Conservation (phyloP, 1,140 invertebrate genomes). For the Sarcophaga bullata region DNA sequence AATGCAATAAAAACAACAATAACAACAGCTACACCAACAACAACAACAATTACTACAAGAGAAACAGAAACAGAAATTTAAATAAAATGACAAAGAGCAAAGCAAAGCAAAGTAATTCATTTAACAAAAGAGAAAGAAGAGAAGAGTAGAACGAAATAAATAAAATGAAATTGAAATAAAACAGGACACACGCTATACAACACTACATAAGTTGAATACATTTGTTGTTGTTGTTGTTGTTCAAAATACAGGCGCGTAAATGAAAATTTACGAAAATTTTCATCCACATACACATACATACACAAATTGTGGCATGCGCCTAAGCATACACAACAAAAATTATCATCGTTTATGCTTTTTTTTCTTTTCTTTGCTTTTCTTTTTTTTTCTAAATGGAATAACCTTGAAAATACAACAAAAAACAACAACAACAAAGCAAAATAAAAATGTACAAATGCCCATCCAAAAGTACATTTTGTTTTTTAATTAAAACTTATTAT, state of each 20-base stretch:
- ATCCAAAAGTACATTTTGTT: too few relatives aligned
- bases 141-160: not conserved
- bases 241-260: slow-evolving; percentile 37
- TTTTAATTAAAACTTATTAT: too few relatives aligned
- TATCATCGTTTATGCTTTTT: too few relatives aligned
- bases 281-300: not conserved
- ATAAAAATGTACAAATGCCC: too few relatives aligned
- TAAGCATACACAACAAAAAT: not conserved
- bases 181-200: not conserved
- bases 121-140: too few relatives aligned
- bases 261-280: not conserved
- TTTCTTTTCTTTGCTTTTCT: too few relatives aligned
- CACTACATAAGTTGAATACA: not conserved
- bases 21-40: too few relatives aligned
- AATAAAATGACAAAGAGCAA: not conserved
- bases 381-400: not conserved
- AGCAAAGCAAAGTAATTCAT: too few relatives aligned
- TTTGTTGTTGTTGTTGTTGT: slow-evolving; percentile 9
- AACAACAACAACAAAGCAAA: too few relatives aligned
- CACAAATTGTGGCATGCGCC: slow-evolving; percentile 31
- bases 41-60: not conserved
- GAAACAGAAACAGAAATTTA: not conserved
- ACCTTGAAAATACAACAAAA: not conserved
- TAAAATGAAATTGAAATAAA: too few relatives aligned
- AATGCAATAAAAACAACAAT: not conserved